Evolutionary conservation across 2,797 vertebrate species (phyloP).

Genomic region (Lacerta agilis): DNA sequence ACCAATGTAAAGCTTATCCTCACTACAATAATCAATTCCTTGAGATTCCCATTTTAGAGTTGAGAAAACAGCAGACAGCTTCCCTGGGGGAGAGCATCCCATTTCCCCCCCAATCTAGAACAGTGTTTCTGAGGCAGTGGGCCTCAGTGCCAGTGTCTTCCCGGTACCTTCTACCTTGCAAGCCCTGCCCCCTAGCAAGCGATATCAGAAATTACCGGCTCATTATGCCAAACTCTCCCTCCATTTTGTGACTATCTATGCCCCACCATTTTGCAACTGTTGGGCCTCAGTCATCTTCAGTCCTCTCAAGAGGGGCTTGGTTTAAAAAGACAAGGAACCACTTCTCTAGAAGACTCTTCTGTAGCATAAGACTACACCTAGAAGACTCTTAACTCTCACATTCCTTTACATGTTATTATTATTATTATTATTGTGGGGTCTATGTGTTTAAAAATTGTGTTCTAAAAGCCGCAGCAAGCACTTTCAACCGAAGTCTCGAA

Average conservation of each 20-base stretch:
- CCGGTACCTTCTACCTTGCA: no score
- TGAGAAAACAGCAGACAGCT: background rate
- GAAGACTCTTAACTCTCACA: background rate
- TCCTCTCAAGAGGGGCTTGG: no score
- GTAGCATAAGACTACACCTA: background rate
- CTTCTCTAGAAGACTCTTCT: background rate
- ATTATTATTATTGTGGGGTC: background rate
- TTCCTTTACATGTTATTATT: background rate
- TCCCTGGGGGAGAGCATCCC: background rate
- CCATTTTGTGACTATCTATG: no score
- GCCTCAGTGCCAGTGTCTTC: no score
- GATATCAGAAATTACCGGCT: no score
- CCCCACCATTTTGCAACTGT: no score
- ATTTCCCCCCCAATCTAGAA: background rate
- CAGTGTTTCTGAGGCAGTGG: no score
- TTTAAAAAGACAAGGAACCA: no score
- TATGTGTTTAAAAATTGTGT: background rate
- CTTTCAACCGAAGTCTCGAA: background rate
- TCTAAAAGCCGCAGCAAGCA: background rate
- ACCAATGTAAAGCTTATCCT: background rate
- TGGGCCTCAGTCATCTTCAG: no score
- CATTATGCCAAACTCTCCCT: no score
- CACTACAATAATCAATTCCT: background rate
- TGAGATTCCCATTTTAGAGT: background rate
- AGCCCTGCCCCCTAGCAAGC: no score